Base-by-base conservation (phyloP, 2,113 vertebrate genomes). In the Regulus satrapa region DNA sequence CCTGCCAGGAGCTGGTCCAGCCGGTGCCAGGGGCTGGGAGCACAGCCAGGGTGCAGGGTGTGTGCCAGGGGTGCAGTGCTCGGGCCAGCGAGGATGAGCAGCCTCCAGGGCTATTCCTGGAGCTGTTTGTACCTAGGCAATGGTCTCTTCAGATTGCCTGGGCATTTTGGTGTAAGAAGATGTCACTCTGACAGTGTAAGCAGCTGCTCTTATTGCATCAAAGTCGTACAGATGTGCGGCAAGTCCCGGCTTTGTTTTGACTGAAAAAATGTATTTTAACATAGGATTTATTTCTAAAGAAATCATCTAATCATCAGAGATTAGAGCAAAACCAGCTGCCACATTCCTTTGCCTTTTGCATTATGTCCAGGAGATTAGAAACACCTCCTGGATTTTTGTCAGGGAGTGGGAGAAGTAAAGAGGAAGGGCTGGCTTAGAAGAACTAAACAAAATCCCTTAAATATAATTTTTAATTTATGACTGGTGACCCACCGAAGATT, bases 51-150 rank as follows among this genome's bases (percentile, higher is more conserved):
- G 34, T 3, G 6, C 28, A 41, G 29, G 14, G 23, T 29, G 76
- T 76, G 36, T 80, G 73, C 87, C 73, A 58, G 36, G 40, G 74
- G 32, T 38, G 66, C 43, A 43, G 20, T 23, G 25, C 62, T 55
- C 0, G 0, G 25, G 14, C 31, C 51, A 34, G 32, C 0, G 1
- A 59, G 40, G 17, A 56, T 46, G 12, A 48, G 12, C 4, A 14
- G n/a, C 49, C 54, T 61, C 38, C 36, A 17, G 41, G 21, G 19
- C 36, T 85, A 8, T 28, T 41, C 26, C 48, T 21, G 43, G 32
- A 76, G 24, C 38, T 34, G 4, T 74, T 85, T 58, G 38, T 63
- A 51, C 32, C 59, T 45, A 0, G n/a, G 38, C 54, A 41, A 7
- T 18, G 12, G 21, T 21, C 32, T 34, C 66, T 49, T 26, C 17